Conservation (phyloP, 2,797 vertebrate genomes). For the Catharus ustulatus region DNA sequence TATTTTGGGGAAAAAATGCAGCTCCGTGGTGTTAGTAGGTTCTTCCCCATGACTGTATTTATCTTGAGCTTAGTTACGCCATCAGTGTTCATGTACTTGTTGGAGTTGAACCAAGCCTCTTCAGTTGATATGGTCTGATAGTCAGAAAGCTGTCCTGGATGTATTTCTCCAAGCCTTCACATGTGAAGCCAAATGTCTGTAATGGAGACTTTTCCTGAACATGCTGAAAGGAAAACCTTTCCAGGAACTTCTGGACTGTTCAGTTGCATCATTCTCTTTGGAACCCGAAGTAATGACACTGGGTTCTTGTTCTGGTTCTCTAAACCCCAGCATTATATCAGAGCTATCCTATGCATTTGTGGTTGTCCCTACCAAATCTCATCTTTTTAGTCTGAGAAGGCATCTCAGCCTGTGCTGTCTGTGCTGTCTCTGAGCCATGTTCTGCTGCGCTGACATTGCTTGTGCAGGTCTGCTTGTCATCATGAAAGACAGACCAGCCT, state of each 20-base stretch:
- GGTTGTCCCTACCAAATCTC: not conserved
- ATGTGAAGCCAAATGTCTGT: not conserved
- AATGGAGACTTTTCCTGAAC: not conserved
- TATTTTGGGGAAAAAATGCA: not conserved
- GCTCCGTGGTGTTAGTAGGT: not conserved
- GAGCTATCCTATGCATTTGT: fast-evolving
- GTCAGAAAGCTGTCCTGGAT: not conserved
- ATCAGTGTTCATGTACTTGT: not conserved
- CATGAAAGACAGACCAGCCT: not conserved
- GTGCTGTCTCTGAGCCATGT: not conserved
- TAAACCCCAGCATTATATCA: not conserved
- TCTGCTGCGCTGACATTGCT: not conserved
- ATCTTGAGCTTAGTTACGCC: not conserved
- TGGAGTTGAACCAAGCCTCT: not conserved
- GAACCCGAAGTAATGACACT: not conserved
- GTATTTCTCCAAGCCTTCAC: not conserved
- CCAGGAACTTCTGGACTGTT: not conserved
- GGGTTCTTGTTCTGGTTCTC: not conserved
- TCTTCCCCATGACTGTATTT: not conserved
- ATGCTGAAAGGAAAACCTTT: not conserved
- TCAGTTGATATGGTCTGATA: not conserved
- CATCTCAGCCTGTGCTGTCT: not conserved
- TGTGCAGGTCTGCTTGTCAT: not conserved
- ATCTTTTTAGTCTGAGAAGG: not conserved
- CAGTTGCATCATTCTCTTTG: not conserved